Base-by-base conservation (phyloP, 1,140 invertebrate species). In the Caenorhabditis latens region DNA sequence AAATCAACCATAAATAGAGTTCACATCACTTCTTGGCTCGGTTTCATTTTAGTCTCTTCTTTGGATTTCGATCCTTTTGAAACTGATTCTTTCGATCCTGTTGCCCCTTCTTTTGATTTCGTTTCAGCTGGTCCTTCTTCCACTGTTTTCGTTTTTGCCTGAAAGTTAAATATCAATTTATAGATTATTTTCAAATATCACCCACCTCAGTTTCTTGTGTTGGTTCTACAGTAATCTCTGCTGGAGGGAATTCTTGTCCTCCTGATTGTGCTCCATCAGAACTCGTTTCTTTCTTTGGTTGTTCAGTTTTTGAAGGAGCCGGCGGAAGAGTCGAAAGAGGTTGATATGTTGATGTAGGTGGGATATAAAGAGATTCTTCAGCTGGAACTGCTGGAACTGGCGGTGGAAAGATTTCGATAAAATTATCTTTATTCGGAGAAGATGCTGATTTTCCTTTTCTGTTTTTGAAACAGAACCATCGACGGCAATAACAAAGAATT, bases 81-180 rank as follows among this genome's bases (percentile, higher is more conserved):
- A 5, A 21, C 57, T n/a, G 16, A n/a, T 21, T 58, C 57, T n/a
- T 58, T 63, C 24, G 24, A 32, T 24, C n/a, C n/a, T 9, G 61
- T 32, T 21, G 9, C 13, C 24, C 4, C 3, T 32, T 63, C 61
- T 63, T 24, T 63, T 40, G 57, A 32, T 40, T 63, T 63, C 21
- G 19, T 58, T 58, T n/a, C 55, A 14, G 19, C 14, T 58, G 50
- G 50, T 53, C 50, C 50, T 32, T 63, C 61, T 11, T 58, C 19
- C 57, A 58, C 57, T 21, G 57, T 58, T 58, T 58, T 58, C n/a
- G 57, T 58, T 58, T 58, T 58, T n/a, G n/a, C n/a, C 57, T 58
- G n/a, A 21, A 58, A 58, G 16, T 53, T 14, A 9, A 19, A 58
- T 21, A 58, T 8, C n/a, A n/a, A 58, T 16, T 19, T 58, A 8